Percentiles rank a stretch among this genome's conserved stretches.
phyloP scores from a whole-genome alignment of 2,797 vertebrate genomes.

The Tokudaia muenninki region DNA sequence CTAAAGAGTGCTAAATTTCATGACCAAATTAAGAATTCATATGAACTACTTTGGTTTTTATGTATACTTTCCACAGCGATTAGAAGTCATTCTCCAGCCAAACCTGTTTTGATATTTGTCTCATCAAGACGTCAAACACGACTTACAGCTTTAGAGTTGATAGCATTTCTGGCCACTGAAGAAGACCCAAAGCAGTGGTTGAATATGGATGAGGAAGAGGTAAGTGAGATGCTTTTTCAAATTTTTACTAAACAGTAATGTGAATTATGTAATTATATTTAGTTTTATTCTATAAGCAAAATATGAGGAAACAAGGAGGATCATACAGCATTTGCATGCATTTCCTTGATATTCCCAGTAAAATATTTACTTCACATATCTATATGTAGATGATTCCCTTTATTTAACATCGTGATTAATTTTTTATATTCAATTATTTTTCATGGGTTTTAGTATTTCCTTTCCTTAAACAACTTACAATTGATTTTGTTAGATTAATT shows the following conservation, averaged over 20 bases:
- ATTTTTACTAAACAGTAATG: slow-evolving; percentile 14
- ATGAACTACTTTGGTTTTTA: slow-evolving; percentile 13
- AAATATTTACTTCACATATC: slow-evolving; percentile 28
- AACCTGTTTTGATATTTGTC: slow-evolving; percentile 98
- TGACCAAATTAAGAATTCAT: slow-evolving; percentile 38
- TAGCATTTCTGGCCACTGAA: slow-evolving; percentile 97
- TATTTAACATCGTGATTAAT: slow-evolving; percentile 6
- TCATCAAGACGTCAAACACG: slow-evolving; percentile 98
- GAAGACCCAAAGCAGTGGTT: slow-evolving; percentile 99
- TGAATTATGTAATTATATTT: background rate
- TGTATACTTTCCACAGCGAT: slow-evolving; percentile 91
- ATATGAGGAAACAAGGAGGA: background rate
- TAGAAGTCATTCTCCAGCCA: slow-evolving; percentile 97
- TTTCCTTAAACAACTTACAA: background rate
- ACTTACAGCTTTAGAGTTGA: slow-evolving; percentile 97
- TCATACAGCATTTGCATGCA: background rate
- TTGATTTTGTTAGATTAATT: slow-evolving; percentile 57
- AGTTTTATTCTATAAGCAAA: slow-evolving; percentile 33
- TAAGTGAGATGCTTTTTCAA: slow-evolving; percentile 83
- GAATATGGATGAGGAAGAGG: slow-evolving; percentile 98
- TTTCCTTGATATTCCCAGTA: slow-evolving; percentile 2
- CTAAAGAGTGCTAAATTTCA: slow-evolving; percentile 27
- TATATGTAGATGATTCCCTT: background rate
- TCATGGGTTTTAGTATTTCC: background rate
- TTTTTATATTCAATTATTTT: slow-evolving; percentile 51